phyloP scores from a whole-genome alignment of 2,888 invertebrate species.

The Nasonovia ribisnigri region DNA sequence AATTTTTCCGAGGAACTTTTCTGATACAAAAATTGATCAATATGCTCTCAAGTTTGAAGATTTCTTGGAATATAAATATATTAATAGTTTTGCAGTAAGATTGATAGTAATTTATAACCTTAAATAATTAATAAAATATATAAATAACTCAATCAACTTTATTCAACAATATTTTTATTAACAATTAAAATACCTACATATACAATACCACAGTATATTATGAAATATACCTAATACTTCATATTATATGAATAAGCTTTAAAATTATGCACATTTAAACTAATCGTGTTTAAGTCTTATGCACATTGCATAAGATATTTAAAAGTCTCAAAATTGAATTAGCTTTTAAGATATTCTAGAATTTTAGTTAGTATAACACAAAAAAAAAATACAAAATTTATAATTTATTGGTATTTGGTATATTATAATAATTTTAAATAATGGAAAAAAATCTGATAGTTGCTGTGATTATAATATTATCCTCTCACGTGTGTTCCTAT shows the following conservation, averaged over 20 bases:
- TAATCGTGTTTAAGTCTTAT: neutral
- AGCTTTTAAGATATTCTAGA: neutral
- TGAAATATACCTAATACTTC: neutral
- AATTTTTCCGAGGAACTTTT: no score
- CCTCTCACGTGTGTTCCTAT: neutral
- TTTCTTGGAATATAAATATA: neutral
- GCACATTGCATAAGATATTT: neutral
- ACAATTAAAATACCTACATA: neutral
- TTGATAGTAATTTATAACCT: neutral
- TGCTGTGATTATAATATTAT: neutral
- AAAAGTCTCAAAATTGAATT: neutral
- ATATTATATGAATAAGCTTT: neutral
- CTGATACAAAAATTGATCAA: no score
- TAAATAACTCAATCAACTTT: neutral
- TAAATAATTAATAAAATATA: neutral
- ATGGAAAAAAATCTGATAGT: neutral
- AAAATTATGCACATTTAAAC: neutral
- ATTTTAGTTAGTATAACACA: neutral
- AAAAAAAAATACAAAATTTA: neutral
- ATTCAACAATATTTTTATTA: constrained; percentile 4
- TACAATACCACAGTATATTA: neutral
- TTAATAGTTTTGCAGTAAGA: neutral
- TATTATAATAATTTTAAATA: neutral
- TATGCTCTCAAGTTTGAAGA: no score
- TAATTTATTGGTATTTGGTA: neutral